Evolutionary conservation across 1,140 invertebrate species (phyloP).

Genomic region (Magallana gigas): DNA sequence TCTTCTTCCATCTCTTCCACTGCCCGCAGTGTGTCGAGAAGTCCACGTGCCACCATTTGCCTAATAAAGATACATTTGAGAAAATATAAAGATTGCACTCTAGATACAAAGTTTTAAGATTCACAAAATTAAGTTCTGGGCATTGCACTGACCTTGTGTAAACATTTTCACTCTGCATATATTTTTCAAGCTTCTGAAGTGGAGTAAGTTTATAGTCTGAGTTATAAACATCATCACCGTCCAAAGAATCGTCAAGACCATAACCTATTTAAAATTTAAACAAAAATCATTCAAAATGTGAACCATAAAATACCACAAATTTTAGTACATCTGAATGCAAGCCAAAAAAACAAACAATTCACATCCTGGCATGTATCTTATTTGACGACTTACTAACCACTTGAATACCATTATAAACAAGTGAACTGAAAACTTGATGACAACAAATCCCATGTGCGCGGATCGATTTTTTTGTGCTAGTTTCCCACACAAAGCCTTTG

Average conservation of each 20-base stretch:
- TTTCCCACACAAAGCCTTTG: conserved; percentile 56
- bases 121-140: not conserved
- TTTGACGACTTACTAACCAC: too few relatives aligned
- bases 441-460: conserved; percentile 50
- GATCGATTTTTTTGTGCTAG: conserved; percentile 39
- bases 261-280: conserved; percentile 57
- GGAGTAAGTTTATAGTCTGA: conserved; percentile 77
- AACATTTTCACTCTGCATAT: conserved; percentile 79
- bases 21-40: conserved; percentile 79
- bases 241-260: conserved; percentile 71
- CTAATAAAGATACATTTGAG: conserved; percentile 61
- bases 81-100: not conserved
- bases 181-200: conserved; percentile 78
- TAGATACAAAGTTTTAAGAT: not conserved
- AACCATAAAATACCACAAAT: too few relatives aligned
- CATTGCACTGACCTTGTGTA: conserved; percentile 77
- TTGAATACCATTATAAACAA: not conserved
- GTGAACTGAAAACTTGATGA: not conserved
- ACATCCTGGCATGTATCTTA: too few relatives aligned
- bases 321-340: too few relatives aligned
- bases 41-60: conserved; percentile 80
- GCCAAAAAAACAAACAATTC: too few relatives aligned
- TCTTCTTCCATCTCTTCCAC: conserved; percentile 76
- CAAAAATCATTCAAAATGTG: too few relatives aligned
- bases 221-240: conserved; percentile 67